Evolutionary conservation across 2,888 invertebrate genomes (phyloP).

Genomic region (Gnatocerus cornutus): DNA sequence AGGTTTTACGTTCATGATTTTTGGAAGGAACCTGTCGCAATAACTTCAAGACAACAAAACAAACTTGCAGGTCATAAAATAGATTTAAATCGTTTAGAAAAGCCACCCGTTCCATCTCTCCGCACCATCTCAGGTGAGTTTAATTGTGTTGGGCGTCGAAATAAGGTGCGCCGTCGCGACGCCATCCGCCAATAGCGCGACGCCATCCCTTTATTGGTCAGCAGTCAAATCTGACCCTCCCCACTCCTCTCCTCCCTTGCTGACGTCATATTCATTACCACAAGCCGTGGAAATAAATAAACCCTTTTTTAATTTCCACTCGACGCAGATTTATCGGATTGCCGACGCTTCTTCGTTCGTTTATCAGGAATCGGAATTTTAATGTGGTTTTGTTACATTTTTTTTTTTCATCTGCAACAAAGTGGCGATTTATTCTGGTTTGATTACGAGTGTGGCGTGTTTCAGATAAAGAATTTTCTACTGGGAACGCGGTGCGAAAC

Average conservation of each 20-base stretch:
- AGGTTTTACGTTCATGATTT: conserved; percentile 34
- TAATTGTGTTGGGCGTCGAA: conserved; percentile 49
- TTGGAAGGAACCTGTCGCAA: conserved; percentile 37
- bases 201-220: conserved; percentile 67
- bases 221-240: conserved; percentile 66
- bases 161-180: conserved; percentile 68
- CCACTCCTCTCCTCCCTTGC: conserved; percentile 53
- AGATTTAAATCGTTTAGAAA: conserved; percentile 18
- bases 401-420: conserved; percentile 29
- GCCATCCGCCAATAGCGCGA: conserved; percentile 68
- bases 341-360: not conserved
- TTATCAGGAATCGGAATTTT: conserved; percentile 23
- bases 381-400: not conserved
- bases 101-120: not conserved
- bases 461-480: conserved; percentile 26
- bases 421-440: conserved; percentile 13
- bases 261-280: conserved; percentile 66
- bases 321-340: conserved; percentile 4
- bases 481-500: conserved; percentile 47
- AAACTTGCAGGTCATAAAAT: conserved; percentile 29
- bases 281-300: conserved; percentile 25
- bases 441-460: conserved; percentile 13
- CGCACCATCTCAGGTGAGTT: conserved; percentile 43
- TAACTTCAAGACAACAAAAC: conserved; percentile 35
- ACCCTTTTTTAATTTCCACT: conserved; percentile 21